Conservation (phyloP, 2,888 invertebrate species). For the Microchrysa polita region DNA sequence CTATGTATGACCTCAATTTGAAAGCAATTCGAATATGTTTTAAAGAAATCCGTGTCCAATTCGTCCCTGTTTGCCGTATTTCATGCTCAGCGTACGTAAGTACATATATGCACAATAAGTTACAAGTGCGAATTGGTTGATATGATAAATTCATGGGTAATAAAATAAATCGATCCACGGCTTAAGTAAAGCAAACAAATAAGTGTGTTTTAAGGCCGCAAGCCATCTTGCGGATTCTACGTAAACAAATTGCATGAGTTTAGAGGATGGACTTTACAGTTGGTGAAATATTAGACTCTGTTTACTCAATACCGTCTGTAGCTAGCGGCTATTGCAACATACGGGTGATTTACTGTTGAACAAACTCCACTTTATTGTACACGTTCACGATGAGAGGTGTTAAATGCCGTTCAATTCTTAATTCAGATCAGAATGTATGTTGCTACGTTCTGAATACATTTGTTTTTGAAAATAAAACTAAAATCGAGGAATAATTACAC, state of each 20-base stretch:
- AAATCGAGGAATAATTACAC: too few relatives aligned
- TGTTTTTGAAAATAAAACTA: too few relatives aligned
- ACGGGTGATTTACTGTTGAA: constrained; percentile 39
- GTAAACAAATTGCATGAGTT: constrained; percentile 38
- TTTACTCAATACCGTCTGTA: constrained; percentile 38
- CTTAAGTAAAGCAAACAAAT: constrained; percentile 41
- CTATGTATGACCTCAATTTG: too few relatives aligned
- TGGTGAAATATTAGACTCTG: constrained; percentile 44
- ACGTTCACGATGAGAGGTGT: constrained; percentile 12
- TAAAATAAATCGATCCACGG: constrained; percentile 45
- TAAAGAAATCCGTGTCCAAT: too few relatives aligned
- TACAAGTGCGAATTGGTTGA: constrained; percentile 6
- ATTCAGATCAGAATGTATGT: too few relatives aligned
- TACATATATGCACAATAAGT: too few relatives aligned
- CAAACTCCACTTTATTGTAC: not conserved
- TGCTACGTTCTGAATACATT: too few relatives aligned
- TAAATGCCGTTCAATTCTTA: constrained; percentile 6
- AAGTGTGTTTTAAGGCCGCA: constrained; percentile 38
- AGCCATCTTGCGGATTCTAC: constrained; percentile 25
- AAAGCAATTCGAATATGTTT: too few relatives aligned
- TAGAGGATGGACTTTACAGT: constrained; percentile 44
- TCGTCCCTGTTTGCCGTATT: not conserved
- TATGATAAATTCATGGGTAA: constrained; percentile 44
- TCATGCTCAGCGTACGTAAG: not conserved
- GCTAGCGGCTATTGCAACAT: constrained; percentile 6